Evolutionary conservation across 2,113 vertebrate species (phyloP).

Genomic region (Falco punctatus): DNA sequence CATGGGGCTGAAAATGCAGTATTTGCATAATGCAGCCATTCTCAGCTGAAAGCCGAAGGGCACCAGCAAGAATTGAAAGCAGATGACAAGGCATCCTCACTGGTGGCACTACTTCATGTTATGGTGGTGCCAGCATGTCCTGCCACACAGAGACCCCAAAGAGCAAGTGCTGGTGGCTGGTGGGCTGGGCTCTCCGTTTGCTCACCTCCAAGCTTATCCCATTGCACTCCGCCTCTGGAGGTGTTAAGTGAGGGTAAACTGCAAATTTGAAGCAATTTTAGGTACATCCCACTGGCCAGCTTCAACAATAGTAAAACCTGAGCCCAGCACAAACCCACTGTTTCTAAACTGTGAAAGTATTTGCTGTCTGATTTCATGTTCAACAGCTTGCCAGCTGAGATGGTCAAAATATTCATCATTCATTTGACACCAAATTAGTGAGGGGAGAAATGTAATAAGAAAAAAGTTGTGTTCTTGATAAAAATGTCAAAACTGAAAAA

Average conservation of each 20-base stretch:
- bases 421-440: background rate
- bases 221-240: background rate
- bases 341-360: background rate
- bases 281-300: background rate
- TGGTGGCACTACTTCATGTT: background rate
- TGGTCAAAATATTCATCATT: background rate
- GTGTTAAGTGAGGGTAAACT: background rate
- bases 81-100: background rate
- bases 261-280: background rate
- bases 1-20: background rate
- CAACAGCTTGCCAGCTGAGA: background rate
- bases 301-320: background rate
- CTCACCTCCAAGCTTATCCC: background rate
- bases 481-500: background rate
- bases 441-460: background rate
- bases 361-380: background rate
- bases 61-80: background rate
- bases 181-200: background rate
- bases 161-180: fast-evolving
- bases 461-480: background rate
- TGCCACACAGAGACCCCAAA: background rate
- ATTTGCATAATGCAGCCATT: background rate
- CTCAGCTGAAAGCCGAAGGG: background rate
- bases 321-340: background rate
- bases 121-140: background rate